Percentiles rank a stretch among this genome's conserved stretches.
Evolutionary conservation across 64 coral and sea anemone species (phyloP).

Genomic region (Montipora efflorescens): DNA sequence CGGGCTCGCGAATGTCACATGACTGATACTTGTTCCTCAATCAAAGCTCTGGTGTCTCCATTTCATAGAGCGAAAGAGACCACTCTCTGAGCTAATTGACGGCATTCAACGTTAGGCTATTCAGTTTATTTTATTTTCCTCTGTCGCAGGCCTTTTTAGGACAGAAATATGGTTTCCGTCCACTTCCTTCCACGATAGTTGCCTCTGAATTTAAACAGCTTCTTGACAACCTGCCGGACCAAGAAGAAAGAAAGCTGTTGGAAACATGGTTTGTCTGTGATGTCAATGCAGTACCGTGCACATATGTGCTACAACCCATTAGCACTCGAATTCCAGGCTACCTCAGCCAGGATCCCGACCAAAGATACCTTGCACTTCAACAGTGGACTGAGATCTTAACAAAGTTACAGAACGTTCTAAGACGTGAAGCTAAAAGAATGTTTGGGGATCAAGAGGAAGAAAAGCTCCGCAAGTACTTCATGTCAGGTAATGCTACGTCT

Average conservation of each 20-base stretch:
- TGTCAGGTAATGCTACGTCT: slow-evolving; percentile 48
- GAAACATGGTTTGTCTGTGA: slow-evolving; percentile 72
- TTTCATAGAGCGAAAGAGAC: too few species aligned
- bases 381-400: slow-evolving; percentile 66
- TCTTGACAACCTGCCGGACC: neutral
- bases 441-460: slow-evolving; percentile 22
- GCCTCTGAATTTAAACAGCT: slow-evolving; percentile 60
- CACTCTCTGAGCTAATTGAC: neutral
- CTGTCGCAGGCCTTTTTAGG: slow-evolving; percentile 49
- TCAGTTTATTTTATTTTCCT: neutral
- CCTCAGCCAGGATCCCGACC: slow-evolving; percentile 41
- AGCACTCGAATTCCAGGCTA: slow-evolving; percentile 71
- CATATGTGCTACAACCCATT: slow-evolving; percentile 72
- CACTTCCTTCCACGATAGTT: slow-evolving; percentile 59
- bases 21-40: too few species aligned
- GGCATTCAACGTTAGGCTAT: neutral
- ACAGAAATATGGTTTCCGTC: slow-evolving; percentile 75
- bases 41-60: too few species aligned
- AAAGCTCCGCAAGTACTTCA: slow-evolving; percentile 81
- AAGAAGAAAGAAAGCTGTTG: slow-evolving; percentile 38
- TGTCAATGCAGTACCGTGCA: slow-evolving; percentile 42
- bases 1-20: too few species aligned
- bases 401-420: slow-evolving; percentile 64
- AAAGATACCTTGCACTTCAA: slow-evolving; percentile 34
- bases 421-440: slow-evolving; percentile 34